Conservation (phyloP, 2,113 vertebrate genomes). For the Polyodon spathula region DNA sequence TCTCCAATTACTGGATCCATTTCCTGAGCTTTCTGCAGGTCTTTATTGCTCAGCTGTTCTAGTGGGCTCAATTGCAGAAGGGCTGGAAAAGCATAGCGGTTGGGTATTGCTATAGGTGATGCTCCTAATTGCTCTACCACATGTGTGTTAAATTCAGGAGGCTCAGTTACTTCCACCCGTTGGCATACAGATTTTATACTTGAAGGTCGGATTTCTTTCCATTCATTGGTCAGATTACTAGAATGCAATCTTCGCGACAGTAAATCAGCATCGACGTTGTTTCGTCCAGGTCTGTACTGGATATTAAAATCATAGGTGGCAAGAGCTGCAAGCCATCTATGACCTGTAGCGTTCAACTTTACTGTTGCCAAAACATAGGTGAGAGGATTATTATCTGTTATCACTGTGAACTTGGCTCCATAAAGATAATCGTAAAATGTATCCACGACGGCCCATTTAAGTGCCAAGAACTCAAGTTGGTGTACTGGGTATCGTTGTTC, state of each 20-base stretch:
- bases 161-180: neutral
- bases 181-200: neutral
- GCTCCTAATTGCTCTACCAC: neutral
- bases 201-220: neutral
- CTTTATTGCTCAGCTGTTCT: neutral
- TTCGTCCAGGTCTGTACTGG: neutral
- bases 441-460: neutral
- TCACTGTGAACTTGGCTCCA: neutral
- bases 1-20: neutral
- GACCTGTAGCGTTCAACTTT: neutral
- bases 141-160: neutral
- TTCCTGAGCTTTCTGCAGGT: neutral
- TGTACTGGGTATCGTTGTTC: neutral
- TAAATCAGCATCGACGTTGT: neutral
- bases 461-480: neutral
- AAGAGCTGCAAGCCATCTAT: neutral
- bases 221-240: neutral
- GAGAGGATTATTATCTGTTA: neutral
- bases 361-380: neutral
- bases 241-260: neutral
- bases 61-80: neutral
- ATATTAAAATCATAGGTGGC: neutral
- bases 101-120: neutral
- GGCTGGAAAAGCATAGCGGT: neutral
- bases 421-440: constrained; percentile 15